A percentile compares a stretch with the other conserved stretches of the same genome.
phyloP scores from a whole-genome alignment of 2,113 vertebrate genomes.

The Muscicapa adusta region DNA sequence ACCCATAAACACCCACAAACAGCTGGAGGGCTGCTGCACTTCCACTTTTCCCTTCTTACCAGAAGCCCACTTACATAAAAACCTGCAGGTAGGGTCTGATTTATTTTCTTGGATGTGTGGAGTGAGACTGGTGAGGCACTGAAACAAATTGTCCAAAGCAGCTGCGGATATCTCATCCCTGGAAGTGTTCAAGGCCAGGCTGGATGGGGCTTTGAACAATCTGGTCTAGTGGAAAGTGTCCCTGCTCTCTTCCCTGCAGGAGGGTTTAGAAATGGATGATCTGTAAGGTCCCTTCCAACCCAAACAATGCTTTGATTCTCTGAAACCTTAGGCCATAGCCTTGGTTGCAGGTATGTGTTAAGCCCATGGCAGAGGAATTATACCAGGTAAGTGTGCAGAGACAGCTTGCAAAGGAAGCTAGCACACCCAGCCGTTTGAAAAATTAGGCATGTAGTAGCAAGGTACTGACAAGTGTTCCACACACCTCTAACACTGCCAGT shows the following conservation, averaged over 20 bases:
- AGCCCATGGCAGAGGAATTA: not conserved
- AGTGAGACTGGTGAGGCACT: not conserved
- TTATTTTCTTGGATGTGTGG: not conserved
- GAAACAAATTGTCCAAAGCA: not conserved
- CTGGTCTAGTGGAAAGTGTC: not conserved
- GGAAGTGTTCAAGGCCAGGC: not conserved
- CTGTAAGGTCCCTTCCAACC: not conserved
- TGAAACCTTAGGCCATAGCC: not conserved
- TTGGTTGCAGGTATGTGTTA: not conserved
- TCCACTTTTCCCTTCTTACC: not conserved
- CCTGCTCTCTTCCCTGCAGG: not conserved
- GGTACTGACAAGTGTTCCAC: conserved; percentile 50
- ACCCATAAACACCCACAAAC: not conserved
- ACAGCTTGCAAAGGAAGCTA: conserved; percentile 7
- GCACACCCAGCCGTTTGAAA: conserved; percentile 21
- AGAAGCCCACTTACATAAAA: not conserved
- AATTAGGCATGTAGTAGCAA: conserved; percentile 57
- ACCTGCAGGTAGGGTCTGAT: not conserved
- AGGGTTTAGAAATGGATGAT: not conserved
- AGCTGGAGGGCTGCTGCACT: not conserved
- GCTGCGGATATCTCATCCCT: not conserved
- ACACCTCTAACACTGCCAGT: conserved; percentile 48
- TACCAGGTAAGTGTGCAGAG: not conserved
- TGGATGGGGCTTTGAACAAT: not conserved
- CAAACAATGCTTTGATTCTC: not conserved